Evolutionary conservation across 2,888 invertebrate genomes (phyloP).

Genomic region (Drosophila birchii): DNA sequence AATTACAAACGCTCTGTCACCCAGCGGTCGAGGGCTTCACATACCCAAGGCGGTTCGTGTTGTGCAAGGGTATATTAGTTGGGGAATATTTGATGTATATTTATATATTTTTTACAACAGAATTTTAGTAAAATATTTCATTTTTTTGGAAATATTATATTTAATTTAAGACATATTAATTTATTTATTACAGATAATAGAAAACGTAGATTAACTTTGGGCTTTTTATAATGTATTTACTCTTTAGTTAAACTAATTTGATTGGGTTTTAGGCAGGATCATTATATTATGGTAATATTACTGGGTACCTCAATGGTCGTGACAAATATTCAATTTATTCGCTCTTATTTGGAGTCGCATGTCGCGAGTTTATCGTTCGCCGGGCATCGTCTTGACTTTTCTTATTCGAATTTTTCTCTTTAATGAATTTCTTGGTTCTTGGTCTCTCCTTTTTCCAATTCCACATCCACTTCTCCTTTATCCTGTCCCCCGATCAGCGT

Average conservation of each 20-base stretch:
- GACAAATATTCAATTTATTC: neutral
- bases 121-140: too few relatives aligned
- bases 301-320: neutral
- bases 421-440: slow-evolving; percentile 65
- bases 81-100: neutral
- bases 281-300: neutral
- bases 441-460: slow-evolving; percentile 10
- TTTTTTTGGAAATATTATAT: too few relatives aligned
- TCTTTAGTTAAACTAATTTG: too few relatives aligned
- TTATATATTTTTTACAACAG: neutral
- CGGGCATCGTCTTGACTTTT: slow-evolving; percentile 68
- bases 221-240: too few relatives aligned
- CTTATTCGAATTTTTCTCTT: slow-evolving; percentile 48
- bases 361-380: slow-evolving; percentile 73
- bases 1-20: slow-evolving; percentile 80
- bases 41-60: neutral
- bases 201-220: too few relatives aligned
- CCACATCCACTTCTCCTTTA: slow-evolving; percentile 30
- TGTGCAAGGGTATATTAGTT: neutral
- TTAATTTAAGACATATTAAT: neutral
- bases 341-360: slow-evolving; percentile 57
- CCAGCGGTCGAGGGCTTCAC: slow-evolving; percentile 55
- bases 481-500: slow-evolving; percentile 46
- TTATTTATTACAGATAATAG: too few relatives aligned
- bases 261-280: neutral